These are phyloP conservation scores for Ornithorhynchus anatinus DNA, from an alignment of 2,113 vertebrate genomes.

Conservation along the genomic window DNA sequence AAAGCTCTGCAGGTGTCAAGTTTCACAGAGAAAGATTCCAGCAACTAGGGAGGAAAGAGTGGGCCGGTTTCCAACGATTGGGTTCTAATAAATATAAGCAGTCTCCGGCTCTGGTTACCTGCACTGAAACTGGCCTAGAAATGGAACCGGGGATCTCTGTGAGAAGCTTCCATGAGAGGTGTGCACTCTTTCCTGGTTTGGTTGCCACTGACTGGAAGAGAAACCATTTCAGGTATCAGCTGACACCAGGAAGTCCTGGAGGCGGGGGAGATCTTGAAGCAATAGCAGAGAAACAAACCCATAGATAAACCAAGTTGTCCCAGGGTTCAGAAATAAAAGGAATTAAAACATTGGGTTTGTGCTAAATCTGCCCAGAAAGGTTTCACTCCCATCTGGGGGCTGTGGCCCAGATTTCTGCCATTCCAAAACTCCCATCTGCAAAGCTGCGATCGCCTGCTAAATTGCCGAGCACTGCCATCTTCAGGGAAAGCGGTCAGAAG, in stretches of 20 bases:
- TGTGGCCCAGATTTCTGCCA: conserved; percentile 42
- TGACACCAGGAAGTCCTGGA: conserved; percentile 44
- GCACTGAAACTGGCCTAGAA: conserved; percentile 31
- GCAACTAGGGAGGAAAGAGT: conserved; percentile 22
- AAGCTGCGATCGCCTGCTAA: neutral
- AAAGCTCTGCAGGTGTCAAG: neutral
- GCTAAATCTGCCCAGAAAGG: conserved; percentile 43
- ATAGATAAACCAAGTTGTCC: conserved; percentile 51
- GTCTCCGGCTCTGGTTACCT: conserved; percentile 21
- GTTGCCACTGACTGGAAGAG: conserved; percentile 30
- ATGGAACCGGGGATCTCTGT: neutral
- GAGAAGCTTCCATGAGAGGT: conserved; percentile 35
- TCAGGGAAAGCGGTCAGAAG: conserved; percentile 60
- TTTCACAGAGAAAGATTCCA: neutral
- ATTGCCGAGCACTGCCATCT: conserved; percentile 76
- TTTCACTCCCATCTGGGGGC: conserved; percentile 7
- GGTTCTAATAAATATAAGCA: conserved; percentile 5
- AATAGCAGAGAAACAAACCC: conserved; percentile 52
- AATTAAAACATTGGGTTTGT: too few relatives aligned
- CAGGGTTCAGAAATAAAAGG: conserved; percentile 46
- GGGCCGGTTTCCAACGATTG: conserved; percentile 1
- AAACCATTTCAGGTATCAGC: conserved; percentile 47
- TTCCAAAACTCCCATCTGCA: conserved; percentile 20
- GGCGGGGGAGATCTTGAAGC: conserved; percentile 50
- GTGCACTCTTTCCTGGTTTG: conserved; percentile 31